Evolutionary conservation across 2,113 vertebrate genomes (phyloP).

Genomic region (Amia ocellicauda): DNA sequence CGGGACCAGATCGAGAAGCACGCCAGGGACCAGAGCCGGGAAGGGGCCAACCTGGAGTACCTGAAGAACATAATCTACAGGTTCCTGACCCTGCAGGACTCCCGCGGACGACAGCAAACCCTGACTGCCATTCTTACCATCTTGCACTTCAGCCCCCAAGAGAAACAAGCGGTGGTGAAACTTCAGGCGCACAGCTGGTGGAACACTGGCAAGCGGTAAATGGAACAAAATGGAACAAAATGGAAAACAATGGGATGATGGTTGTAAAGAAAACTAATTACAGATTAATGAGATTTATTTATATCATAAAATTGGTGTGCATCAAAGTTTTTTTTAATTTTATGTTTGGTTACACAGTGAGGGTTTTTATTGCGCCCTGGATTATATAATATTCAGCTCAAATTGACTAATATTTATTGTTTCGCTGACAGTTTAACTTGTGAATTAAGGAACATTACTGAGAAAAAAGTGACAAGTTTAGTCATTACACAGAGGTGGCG

Average conservation of each 20-base stretch:
- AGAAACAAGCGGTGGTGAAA: conserved; percentile 68
- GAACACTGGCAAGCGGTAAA: conserved; percentile 66
- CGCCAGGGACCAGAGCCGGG: conserved; percentile 73
- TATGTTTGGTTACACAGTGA: too few relatives aligned
- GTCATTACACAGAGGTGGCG: too few relatives aligned
- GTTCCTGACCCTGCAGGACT: conserved; percentile 82
- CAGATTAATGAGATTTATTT: too few relatives aligned
- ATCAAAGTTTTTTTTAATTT: not conserved
- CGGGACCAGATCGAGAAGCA: conserved; percentile 68
- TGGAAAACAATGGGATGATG: too few relatives aligned
- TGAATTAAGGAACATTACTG: too few relatives aligned
- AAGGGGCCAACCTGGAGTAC: conserved; percentile 93
- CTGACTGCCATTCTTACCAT: conserved; percentile 87
- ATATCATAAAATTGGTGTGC: not conserved
- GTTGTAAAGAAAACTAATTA: too few relatives aligned
- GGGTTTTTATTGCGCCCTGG: too few relatives aligned
- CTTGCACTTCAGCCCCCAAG: conserved; percentile 90
- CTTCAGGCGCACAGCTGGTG: conserved; percentile 70
- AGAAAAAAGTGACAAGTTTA: too few relatives aligned
- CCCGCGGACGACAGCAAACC: conserved; percentile 82
- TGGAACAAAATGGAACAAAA: not conserved
- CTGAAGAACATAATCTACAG: conserved; percentile 88
- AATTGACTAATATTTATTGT: too few relatives aligned
- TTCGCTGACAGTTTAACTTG: too few relatives aligned
- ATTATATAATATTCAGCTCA: too few relatives aligned